Conservation (phyloP, 2,113 vertebrate species). For the Eulemur rufifrons region DNA sequence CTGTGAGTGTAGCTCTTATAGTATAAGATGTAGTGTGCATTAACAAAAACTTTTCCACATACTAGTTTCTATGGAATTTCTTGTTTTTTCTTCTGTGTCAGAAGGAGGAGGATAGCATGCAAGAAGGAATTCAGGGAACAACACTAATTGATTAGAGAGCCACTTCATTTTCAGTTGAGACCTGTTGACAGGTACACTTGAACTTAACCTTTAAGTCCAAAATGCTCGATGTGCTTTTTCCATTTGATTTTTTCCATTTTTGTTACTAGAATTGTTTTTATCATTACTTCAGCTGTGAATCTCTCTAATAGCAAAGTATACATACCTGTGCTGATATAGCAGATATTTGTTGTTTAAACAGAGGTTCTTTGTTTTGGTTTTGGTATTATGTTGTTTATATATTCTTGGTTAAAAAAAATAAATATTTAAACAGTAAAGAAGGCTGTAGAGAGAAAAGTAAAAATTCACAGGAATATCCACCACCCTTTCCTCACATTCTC, state of each 20-base stretch:
- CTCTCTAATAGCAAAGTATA: constrained; percentile 6
- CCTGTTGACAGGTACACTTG: neutral
- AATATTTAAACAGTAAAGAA: neutral
- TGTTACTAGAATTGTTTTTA: neutral
- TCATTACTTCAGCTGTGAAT: neutral
- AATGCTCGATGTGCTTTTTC: neutral
- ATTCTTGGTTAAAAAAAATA: constrained; percentile 29
- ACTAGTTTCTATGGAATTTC: neutral
- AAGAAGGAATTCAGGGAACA: neutral
- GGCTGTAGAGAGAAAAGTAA: neutral
- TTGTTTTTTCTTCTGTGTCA: neutral
- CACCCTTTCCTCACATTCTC: neutral
- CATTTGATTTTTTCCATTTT: neutral
- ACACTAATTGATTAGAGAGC: neutral
- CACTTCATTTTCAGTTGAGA: neutral
- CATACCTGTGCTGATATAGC: neutral
- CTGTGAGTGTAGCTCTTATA: neutral
- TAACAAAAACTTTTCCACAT: neutral
- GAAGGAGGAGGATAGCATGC: neutral
- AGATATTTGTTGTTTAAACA: neutral
- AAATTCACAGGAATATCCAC: neutral
- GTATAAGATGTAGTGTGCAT: neutral
- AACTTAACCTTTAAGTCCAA: neutral
- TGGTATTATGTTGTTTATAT: constrained; percentile 11
- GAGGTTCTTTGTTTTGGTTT: neutral